Percentiles rank a stretch among this genome's conserved stretches.
Conservation (phyloP, 2,797 vertebrate species). For the Phalanger gymnotis region DNA sequence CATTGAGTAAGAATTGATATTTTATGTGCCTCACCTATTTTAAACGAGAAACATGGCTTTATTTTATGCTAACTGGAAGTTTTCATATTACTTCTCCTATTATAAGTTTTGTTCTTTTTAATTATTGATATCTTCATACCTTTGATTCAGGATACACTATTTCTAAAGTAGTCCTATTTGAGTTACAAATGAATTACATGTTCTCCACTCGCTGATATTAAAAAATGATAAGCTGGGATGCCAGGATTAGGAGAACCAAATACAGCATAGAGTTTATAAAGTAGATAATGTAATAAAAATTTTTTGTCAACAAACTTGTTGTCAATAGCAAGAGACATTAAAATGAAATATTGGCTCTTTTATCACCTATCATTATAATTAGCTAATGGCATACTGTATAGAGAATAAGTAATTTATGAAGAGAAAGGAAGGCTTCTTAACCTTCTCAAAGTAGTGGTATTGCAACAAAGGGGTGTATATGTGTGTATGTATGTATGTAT, state of each 20-base stretch:
- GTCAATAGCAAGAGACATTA: neutral
- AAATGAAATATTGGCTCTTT: neutral
- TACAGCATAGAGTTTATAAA: neutral
- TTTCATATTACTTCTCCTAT: constrained; percentile 15
- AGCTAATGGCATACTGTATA: neutral
- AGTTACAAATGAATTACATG: neutral
- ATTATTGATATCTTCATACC: constrained; percentile 15
- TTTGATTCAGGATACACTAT: constrained; percentile 24
- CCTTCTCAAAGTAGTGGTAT: neutral
- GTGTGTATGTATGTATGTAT: neutral
- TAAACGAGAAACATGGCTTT: neutral
- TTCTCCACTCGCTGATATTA: neutral
- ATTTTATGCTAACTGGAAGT: constrained; percentile 44
- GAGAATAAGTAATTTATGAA: neutral
- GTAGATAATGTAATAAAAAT: neutral
- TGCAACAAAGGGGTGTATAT: neutral
- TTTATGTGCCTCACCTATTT: neutral
- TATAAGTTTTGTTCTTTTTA: neutral
- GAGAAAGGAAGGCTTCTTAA: neutral
- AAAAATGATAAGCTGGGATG: neutral
- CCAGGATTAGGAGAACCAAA: neutral
- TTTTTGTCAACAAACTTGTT: neutral
- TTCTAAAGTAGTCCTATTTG: constrained; percentile 26
- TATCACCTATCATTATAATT: neutral
- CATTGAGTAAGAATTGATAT: neutral